Base-by-base conservation (phyloP, 2,113 vertebrate species). In the Girardinichthys multiradiatus region DNA sequence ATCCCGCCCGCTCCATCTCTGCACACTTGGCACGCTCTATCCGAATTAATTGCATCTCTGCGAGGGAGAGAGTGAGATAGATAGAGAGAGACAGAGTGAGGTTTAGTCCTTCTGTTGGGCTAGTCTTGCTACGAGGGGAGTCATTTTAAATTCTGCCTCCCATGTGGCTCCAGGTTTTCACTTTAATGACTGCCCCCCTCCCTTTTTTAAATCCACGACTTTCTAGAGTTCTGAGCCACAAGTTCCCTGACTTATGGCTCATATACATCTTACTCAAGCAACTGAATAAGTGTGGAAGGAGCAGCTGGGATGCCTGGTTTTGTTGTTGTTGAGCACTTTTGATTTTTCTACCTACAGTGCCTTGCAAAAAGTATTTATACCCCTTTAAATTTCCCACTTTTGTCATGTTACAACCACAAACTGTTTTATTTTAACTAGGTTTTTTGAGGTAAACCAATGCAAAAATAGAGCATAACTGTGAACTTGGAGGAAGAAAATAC, bases 91-190 rank as follows among this genome's bases (percentile, higher is more conserved):
- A 68, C 82, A 54, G 78, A 88, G 84, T 64, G 68, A 79, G 90
- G 86, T 86, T 90, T 67, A 86, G 90, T 89, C 82, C 90, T 91
- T 88, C 87, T 92, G 88, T 91, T 90, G 88, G 92, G 90, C 91
- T 87, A 89, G 91, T 92, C 86, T 91, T 86, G 93, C 92, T 93
- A 92, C 90, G 79, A 90, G 94, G 91, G 91, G 92, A 92, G 89
- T 93, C 92, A 91, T 93, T 94, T 94, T 87, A 93, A 93, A 94
- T 94, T 93, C 91, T 91, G 83, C 90, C 90, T 94, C 93, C 91
- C 90, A 89, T 94, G 94, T 93, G 94, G 91, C 89, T 88, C 84
- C 90, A 86, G 90, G 91, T 94, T 92, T 93, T 84, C 82, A 86
- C 92, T 94, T 94, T 94, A 93, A 94, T 94, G 92, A 93, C 92